Conservation (phyloP, 1,140 invertebrate genomes). For the Zaprionus nigranus region DNA sequence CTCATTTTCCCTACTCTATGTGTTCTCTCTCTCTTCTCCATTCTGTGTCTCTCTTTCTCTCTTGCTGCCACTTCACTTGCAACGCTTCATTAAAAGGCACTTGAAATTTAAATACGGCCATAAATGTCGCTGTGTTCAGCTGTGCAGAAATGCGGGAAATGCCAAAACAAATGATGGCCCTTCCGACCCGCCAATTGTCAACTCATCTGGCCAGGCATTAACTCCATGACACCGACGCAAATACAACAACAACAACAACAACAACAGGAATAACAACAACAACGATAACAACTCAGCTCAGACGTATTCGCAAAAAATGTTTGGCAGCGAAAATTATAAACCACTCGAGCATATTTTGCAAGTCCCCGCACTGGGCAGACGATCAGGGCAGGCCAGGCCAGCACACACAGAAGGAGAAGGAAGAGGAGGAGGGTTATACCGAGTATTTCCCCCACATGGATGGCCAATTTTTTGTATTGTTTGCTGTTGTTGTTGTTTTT, state of each 20-base stretch:
- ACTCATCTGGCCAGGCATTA: constrained; percentile 66
- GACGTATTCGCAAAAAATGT: constrained; percentile 53
- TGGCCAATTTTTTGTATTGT: constrained; percentile 27
- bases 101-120: constrained; percentile 65
- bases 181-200: constrained; percentile 69
- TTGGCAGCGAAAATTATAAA: constrained; percentile 75
- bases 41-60: neutral
- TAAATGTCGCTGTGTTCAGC: constrained; percentile 47
- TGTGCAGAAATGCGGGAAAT: constrained; percentile 35
- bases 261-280: neutral
- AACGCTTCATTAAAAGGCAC: constrained; percentile 64
- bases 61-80: constrained; percentile 5
- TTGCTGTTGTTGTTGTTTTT: constrained; percentile 10
- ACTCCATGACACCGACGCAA: constrained; percentile 51
- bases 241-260: constrained; percentile 18
- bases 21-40: neutral
- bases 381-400: neutral
- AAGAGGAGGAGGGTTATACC: neutral
- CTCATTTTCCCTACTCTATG: neutral
- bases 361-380: constrained; percentile 40
- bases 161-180: constrained; percentile 64
- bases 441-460: constrained; percentile 13
- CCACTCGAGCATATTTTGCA: constrained; percentile 76
- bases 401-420: neutral
- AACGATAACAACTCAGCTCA: constrained; percentile 2